Percentiles rank a stretch among this genome's conserved stretches.
Conservation (phyloP, 2,888 invertebrate species). For the Catocala nupta region DNA sequence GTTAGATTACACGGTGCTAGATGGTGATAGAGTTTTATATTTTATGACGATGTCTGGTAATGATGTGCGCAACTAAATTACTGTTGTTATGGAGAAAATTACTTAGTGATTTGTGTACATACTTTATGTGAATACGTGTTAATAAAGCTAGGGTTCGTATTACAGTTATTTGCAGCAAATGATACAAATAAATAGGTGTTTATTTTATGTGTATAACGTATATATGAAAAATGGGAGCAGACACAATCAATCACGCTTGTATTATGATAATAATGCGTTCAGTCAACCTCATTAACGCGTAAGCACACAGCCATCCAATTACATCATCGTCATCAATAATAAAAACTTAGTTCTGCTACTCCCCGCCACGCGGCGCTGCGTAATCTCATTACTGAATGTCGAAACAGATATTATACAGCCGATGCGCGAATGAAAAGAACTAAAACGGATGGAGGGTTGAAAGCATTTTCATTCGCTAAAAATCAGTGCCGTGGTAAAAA, state of each 20-base stretch:
- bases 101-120: slow-evolving; percentile 17
- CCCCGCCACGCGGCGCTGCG: slow-evolving; percentile 43
- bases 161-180: slow-evolving; percentile 12
- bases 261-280: slow-evolving; percentile 42
- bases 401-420: slow-evolving; percentile 49
- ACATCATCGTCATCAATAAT: slow-evolving; percentile 51
- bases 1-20: slow-evolving; percentile 58
- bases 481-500: slow-evolving; percentile 53
- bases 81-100: slow-evolving; percentile 11
- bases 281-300: slow-evolving; percentile 48
- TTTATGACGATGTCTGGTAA: slow-evolving; percentile 8
- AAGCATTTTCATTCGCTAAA: slow-evolving; percentile 60
- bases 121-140: slow-evolving; percentile 17
- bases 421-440: slow-evolving; percentile 50
- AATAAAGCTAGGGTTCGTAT: slow-evolving; percentile 11
- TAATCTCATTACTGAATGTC: slow-evolving; percentile 58
- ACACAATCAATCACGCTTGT: slow-evolving; percentile 44
- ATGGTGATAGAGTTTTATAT: slow-evolving; percentile 40
- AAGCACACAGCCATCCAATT: slow-evolving; percentile 48
- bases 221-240: slow-evolving; percentile 18
- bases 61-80: slow-evolving; percentile 11
- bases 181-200: slow-evolving; percentile 3
- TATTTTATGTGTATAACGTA: slow-evolving; percentile 14
- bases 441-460: slow-evolving; percentile 49
- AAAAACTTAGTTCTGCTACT: slow-evolving; percentile 55